A percentile compares a stretch with the other conserved stretches of the same genome.
Conservation (phyloP, 30 jellyfish, hydroid and myxozoan genomes). For the Cassiopea andromeda region DNA sequence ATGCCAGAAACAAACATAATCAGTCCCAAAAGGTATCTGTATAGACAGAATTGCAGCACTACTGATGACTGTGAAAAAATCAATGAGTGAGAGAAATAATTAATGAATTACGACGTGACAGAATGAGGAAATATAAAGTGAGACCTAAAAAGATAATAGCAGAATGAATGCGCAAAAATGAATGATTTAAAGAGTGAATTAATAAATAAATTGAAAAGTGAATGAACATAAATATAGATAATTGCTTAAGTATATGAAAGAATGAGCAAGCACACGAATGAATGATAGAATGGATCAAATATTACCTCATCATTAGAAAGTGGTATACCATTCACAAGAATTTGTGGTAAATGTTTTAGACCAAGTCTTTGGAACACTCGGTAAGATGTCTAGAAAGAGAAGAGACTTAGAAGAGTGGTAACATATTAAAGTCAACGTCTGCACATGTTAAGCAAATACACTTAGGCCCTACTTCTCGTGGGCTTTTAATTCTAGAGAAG, state of each 20-base stretch:
- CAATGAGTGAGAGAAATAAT: neutral
- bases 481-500: too few species aligned
- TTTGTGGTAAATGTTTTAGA: conserved; percentile 73
- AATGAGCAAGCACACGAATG: neutral
- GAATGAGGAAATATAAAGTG: neutral
- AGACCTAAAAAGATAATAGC: neutral
- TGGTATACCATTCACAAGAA: conserved; percentile 71
- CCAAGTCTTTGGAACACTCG: conserved; percentile 75
- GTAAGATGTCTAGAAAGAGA: conserved; percentile 61
- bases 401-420: neutral
- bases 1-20: too few species aligned
- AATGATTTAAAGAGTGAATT: neutral
- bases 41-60: neutral
- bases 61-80: neutral
- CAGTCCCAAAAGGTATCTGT: neutral
- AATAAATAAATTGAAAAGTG: neutral
- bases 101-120: neutral
- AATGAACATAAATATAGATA: neutral
- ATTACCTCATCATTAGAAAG: conserved; percentile 70
- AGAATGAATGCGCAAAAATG: neutral
- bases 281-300: neutral
- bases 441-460: too few species aligned
- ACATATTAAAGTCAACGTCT: neutral
- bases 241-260: neutral
- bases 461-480: too few species aligned